These are phyloP conservation scores for Anguilla megastoma DNA, from an alignment of 2,797 vertebrate genomes.

Conservation along the genomic window DNA sequence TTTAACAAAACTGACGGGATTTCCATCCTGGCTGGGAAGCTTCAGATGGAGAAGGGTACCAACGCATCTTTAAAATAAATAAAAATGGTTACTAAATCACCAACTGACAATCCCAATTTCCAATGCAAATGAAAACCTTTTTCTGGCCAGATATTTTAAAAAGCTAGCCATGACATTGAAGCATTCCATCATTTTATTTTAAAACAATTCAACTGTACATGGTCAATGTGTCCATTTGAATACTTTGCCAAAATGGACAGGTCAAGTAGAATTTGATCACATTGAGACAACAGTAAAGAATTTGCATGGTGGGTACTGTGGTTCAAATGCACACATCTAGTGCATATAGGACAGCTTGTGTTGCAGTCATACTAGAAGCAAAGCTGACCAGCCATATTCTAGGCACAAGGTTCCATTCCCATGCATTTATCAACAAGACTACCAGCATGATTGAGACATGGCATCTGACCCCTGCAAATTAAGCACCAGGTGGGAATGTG, in stretches of 20 bases:
- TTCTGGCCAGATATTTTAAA: neutral
- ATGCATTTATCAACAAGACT: neutral
- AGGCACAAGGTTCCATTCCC: neutral
- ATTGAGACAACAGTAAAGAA: neutral
- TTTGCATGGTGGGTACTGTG: neutral
- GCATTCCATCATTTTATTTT: neutral
- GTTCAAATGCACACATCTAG: neutral
- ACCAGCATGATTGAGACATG: neutral
- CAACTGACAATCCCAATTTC: neutral
- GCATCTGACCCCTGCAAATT: neutral
- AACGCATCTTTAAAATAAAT: slow-evolving; percentile 84
- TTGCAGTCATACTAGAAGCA: neutral
- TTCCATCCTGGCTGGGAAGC: slow-evolving; percentile 97
- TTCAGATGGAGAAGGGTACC: slow-evolving; percentile 93
- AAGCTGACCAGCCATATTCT: neutral
- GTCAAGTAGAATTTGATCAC: neutral
- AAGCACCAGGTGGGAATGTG: slow-evolving; percentile 4
- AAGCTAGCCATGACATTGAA: neutral
- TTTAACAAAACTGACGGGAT: slow-evolving; percentile 96
- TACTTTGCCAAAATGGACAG: neutral
- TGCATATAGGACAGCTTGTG: neutral
- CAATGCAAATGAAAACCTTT: neutral
- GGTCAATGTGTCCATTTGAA: neutral
- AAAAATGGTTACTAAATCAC: neutral
- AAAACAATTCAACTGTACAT: neutral